These are phyloP conservation scores for Oscheius sp. DNA, from an alignment of 2,888 invertebrate species.

Conservation along the genomic window DNA sequence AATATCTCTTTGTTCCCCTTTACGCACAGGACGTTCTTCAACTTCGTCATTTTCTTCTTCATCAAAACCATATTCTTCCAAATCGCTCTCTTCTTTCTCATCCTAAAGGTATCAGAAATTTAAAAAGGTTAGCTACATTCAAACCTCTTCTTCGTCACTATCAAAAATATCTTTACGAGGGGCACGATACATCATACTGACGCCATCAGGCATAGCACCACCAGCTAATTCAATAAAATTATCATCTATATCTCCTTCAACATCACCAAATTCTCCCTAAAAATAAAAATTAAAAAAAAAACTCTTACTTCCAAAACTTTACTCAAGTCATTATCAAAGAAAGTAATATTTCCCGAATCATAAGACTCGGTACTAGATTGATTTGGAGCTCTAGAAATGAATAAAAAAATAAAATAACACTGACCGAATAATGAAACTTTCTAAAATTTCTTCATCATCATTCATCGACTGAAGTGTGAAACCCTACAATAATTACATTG, in stretches of 20 bases:
- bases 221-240: constrained; percentile 88
- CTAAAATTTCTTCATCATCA: constrained; percentile 43
- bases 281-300: constrained; percentile 10
- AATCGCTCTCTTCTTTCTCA: constrained; percentile 22
- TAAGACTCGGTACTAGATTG: constrained; percentile 31
- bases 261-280: constrained; percentile 79
- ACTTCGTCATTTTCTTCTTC: constrained; percentile 53
- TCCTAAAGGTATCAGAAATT: constrained; percentile 1
- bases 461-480: constrained; percentile 67
- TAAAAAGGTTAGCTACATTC: neutral
- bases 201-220: constrained; percentile 58
- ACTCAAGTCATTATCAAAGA: constrained; percentile 49
- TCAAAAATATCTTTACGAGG: neutral
- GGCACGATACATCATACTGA: constrained; percentile 14
- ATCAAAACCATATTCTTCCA: constrained; percentile 38
- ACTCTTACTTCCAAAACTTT: constrained; percentile 43
- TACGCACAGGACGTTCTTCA: constrained; percentile 31
- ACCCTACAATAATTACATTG: neutral
- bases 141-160: constrained; percentile 32
- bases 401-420: neutral
- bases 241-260: constrained; percentile 86
- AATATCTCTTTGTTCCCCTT: constrained; percentile 41
- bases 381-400: constrained; percentile 16
- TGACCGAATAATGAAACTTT: constrained; percentile 28
- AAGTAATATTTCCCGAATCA: constrained; percentile 36